Percentiles rank a stretch among this genome's conserved stretches.
phyloP scores from a whole-genome alignment of 2,797 vertebrate genomes.

The Parambassis ranga region DNA sequence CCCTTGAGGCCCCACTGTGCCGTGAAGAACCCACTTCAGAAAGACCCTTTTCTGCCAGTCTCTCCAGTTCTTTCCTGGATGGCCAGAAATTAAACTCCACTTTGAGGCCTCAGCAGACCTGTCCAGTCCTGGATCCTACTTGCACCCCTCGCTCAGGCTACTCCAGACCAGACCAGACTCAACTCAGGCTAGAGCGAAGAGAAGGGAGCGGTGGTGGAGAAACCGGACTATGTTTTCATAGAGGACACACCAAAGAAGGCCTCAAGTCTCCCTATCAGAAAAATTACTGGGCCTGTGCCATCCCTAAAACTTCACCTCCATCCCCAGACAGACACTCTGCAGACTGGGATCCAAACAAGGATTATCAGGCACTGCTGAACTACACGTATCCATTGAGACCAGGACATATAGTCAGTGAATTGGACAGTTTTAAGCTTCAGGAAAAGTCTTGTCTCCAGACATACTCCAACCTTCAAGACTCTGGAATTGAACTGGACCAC shows the following conservation, averaged over 20 bases:
- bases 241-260: slow-evolving; percentile 7
- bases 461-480: slow-evolving; percentile 83
- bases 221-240: neutral
- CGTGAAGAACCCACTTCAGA: slow-evolving; percentile 4
- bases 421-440: slow-evolving; percentile 12
- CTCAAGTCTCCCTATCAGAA: slow-evolving; percentile 77
- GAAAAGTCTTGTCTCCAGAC: slow-evolving; percentile 14
- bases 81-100: slow-evolving; percentile 53
- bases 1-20: slow-evolving; percentile 32
- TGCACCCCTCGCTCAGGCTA: slow-evolving; percentile 31
- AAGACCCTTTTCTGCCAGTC: slow-evolving; percentile 8
- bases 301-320: slow-evolving; percentile 82
- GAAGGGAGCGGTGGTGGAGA: neutral
- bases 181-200: neutral
- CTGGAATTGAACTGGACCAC: slow-evolving; percentile 88
- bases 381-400: slow-evolving; percentile 92
- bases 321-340: slow-evolving; percentile 83
- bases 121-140: slow-evolving; percentile 48
- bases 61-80: slow-evolving; percentile 55
- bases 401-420: slow-evolving; percentile 59
- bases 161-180: slow-evolving; percentile 15
- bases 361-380: slow-evolving; percentile 90
- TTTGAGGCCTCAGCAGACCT: slow-evolving; percentile 53
- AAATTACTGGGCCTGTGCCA: slow-evolving; percentile 89
- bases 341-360: slow-evolving; percentile 87